phyloP scores from a whole-genome alignment of 2,888 invertebrate species.

The Dicyrtoma fusca region DNA sequence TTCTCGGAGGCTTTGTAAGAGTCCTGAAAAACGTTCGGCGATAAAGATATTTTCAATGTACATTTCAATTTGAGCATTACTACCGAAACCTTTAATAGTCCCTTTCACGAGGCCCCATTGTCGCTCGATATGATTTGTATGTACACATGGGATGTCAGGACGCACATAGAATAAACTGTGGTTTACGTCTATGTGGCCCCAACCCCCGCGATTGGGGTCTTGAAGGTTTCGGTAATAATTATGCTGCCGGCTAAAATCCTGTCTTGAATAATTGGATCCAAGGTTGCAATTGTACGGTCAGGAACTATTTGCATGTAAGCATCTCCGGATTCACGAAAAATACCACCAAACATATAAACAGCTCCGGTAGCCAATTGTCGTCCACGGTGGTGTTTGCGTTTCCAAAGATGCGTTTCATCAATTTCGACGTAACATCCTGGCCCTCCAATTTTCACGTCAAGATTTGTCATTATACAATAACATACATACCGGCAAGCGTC shows the following conservation, averaged over 20 bases:
- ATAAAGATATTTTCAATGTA: too few species aligned
- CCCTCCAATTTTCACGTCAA: conserved; percentile 10
- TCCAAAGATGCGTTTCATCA: conserved; percentile 40
- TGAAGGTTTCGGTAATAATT: conserved; percentile 41
- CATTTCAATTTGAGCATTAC: neutral
- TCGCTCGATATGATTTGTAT: conserved; percentile 40
- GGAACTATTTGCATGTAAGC: conserved; percentile 33
- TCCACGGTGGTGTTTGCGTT: conserved; percentile 37
- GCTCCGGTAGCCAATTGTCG: neutral
- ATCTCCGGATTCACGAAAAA: conserved; percentile 34
- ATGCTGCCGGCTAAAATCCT: conserved; percentile 30
- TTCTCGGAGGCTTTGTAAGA: too few species aligned
- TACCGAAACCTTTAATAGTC: conserved; percentile 9
- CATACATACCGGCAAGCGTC: conserved; percentile 22
- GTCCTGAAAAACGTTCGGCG: too few species aligned
- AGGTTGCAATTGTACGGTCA: conserved; percentile 20
- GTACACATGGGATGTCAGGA: conserved; percentile 17
- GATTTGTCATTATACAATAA: neutral
- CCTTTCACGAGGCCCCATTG: conserved; percentile 34
- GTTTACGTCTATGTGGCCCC: neutral
- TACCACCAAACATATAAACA: conserved; percentile 35
- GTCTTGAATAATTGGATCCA: conserved; percentile 35
- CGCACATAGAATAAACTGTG: conserved; percentile 33
- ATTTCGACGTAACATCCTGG: conserved; percentile 36
- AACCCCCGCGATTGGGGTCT: conserved; percentile 8